phyloP scores from a whole-genome alignment of 2,888 invertebrate genomes.

The Leptinotarsa rubiginosa region DNA sequence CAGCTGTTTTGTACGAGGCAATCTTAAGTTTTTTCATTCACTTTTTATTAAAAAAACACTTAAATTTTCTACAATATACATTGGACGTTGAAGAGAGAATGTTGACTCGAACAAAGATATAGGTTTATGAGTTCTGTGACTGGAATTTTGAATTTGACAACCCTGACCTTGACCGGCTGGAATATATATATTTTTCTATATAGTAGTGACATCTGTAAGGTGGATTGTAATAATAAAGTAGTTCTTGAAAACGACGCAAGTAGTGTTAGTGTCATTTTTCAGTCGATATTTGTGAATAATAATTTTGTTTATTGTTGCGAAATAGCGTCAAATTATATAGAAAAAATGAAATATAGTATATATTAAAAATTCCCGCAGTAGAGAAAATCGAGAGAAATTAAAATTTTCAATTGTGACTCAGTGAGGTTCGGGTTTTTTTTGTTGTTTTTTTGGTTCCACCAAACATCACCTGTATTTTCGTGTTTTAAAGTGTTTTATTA shows the following conservation, averaged over 20 bases:
- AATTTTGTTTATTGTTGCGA: conserved; percentile 61
- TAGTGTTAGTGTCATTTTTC: conserved; percentile 56
- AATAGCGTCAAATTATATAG: conserved; percentile 40
- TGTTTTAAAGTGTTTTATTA: conserved; percentile 1
- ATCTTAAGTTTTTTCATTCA: too few species aligned
- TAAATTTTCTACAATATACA: too few species aligned
- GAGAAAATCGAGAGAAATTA: not conserved
- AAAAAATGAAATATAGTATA: conserved; percentile 4
- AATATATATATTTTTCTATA: not conserved
- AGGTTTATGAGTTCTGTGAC: too few species aligned
- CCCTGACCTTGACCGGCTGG: too few species aligned
- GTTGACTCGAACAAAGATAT: too few species aligned
- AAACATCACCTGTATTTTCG: not conserved
- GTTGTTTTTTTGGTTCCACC: conserved; percentile 15
- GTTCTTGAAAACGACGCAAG: conserved; percentile 37
- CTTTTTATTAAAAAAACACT: too few species aligned
- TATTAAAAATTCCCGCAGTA: not conserved
- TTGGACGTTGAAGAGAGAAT: too few species aligned
- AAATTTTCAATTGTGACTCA: conserved; percentile 12
- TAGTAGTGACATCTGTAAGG: conserved; percentile 24
- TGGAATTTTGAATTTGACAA: too few species aligned
- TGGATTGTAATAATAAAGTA: conserved; percentile 21
- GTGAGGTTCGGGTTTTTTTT: conserved; percentile 15
- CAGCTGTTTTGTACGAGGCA: too few species aligned
- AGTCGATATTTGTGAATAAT: conserved; percentile 65